Conservation (phyloP, 2,113 vertebrate genomes). For the Triplophysa dalaica region DNA sequence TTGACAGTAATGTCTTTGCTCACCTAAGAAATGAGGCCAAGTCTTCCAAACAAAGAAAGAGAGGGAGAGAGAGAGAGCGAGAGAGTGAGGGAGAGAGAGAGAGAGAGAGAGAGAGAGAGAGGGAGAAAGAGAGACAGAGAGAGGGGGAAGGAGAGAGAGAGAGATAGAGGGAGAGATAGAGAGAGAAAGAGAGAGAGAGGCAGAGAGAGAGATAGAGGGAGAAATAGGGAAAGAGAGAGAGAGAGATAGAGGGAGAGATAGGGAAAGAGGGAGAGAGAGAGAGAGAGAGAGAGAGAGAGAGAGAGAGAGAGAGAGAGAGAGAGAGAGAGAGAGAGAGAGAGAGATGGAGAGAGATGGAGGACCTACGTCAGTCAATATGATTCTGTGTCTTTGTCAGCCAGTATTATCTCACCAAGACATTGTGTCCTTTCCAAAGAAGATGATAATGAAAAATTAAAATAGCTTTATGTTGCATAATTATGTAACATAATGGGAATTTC, state of each 20-base stretch:
- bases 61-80: neutral
- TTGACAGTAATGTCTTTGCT: constrained; percentile 26
- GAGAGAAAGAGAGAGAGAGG: neutral
- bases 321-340: neutral
- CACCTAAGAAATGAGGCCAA: constrained; percentile 6
- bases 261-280: neutral
- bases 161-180: too few relatives aligned
- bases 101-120: constrained; percentile 1
- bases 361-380: constrained; percentile 49
- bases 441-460: neutral
- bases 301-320: neutral
- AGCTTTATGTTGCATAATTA: too few relatives aligned
- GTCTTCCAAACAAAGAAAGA: neutral
- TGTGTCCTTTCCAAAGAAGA: neutral
- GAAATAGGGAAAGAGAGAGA: neutral
- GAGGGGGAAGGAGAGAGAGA: constrained; percentile 9
- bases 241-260: neutral
- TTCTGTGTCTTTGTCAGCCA: neutral
- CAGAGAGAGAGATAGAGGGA: neutral
- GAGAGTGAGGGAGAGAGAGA: constrained; percentile 9
- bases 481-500: too few relatives aligned
- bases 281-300: constrained; percentile 1
- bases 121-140: neutral
- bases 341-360: neutral
- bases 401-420: neutral